These are phyloP conservation scores for Drosophila atripex DNA, from an alignment of 2,888 invertebrate genomes.

Conservation along the genomic window DNA sequence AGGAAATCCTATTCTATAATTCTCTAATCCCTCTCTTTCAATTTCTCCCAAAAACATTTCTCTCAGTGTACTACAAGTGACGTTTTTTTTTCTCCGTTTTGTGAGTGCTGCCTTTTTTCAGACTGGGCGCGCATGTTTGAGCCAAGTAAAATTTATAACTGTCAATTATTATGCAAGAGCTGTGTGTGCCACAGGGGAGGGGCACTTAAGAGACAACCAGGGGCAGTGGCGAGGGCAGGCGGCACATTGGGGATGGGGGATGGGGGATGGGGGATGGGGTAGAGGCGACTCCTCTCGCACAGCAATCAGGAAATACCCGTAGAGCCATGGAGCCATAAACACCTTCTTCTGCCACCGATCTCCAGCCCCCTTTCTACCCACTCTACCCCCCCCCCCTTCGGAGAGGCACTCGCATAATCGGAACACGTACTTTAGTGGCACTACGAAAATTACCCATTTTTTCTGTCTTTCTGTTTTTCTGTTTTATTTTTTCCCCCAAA, in stretches of 20 bases:
- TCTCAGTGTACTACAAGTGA: background rate
- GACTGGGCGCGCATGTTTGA: constrained; percentile 42
- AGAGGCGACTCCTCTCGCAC: constrained; percentile 48
- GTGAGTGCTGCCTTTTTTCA: constrained; percentile 1
- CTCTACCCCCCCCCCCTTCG: background rate
- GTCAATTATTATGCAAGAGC: constrained; percentile 78
- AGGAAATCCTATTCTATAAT: background rate
- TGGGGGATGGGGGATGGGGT: constrained; percentile 3
- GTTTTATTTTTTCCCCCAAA: background rate
- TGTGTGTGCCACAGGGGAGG: constrained; percentile 48
- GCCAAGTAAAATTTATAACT: constrained; percentile 74
- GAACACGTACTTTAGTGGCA: constrained; percentile 57
- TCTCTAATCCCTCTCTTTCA: background rate
- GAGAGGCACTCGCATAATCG: constrained; percentile 59
- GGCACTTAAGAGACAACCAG: background rate
- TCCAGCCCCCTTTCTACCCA: background rate
- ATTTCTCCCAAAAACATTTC: background rate
- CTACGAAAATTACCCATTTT: constrained; percentile 1
- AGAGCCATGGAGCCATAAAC: constrained; percentile 31
- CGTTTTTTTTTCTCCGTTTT: constrained; percentile 4
- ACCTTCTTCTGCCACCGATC: constrained; percentile 8
- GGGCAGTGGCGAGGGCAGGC: background rate
- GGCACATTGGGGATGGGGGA: too few relatives aligned
- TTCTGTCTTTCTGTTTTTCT: background rate
- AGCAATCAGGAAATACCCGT: constrained; percentile 75